Conservation (phyloP, 2,888 invertebrate species). For the Hirtodrosophila confusa region DNA sequence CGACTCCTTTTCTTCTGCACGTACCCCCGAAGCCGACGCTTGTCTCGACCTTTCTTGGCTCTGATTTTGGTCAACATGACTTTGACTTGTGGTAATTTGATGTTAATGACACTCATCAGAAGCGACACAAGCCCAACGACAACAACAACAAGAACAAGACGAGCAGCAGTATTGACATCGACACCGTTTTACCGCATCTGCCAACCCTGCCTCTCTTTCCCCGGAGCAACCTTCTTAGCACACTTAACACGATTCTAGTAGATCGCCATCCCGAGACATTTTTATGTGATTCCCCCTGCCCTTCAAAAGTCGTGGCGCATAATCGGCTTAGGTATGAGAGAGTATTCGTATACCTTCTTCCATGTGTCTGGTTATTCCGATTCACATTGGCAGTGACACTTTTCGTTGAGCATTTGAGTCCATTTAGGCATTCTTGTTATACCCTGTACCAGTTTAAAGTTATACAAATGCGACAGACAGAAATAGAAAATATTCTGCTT, state of each 20-base stretch:
- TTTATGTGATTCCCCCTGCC: conserved; percentile 52
- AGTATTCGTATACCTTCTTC: not conserved
- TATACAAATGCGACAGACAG: too few relatives aligned
- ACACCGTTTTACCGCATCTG: conserved; percentile 43
- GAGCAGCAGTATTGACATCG: conserved; percentile 48
- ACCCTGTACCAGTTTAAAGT: too few relatives aligned
- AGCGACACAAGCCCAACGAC: conserved; percentile 43
- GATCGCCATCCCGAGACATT: conserved; percentile 62
- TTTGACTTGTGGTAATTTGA: conserved; percentile 82
- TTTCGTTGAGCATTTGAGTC: conserved; percentile 26
- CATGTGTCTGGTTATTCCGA: too few relatives aligned
- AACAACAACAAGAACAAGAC: conserved; percentile 10
- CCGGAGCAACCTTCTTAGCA: conserved; percentile 25
- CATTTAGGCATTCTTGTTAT: conserved; percentile 65
- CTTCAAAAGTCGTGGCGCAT: conserved; percentile 50
- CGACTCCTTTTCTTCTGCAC: conserved; percentile 24
- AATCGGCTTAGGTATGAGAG: conserved; percentile 66
- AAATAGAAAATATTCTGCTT: too few relatives aligned
- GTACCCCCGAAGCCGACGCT: not conserved
- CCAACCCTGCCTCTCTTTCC: not conserved
- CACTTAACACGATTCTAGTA: conserved; percentile 72
- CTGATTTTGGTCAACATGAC: conserved; percentile 66
- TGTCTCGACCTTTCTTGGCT: conserved; percentile 4
- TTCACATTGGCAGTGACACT: conserved; percentile 32
- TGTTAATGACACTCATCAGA: conserved; percentile 81